Conservation (phyloP, 2,888 invertebrate species). For the Agriotes lineatus region DNA sequence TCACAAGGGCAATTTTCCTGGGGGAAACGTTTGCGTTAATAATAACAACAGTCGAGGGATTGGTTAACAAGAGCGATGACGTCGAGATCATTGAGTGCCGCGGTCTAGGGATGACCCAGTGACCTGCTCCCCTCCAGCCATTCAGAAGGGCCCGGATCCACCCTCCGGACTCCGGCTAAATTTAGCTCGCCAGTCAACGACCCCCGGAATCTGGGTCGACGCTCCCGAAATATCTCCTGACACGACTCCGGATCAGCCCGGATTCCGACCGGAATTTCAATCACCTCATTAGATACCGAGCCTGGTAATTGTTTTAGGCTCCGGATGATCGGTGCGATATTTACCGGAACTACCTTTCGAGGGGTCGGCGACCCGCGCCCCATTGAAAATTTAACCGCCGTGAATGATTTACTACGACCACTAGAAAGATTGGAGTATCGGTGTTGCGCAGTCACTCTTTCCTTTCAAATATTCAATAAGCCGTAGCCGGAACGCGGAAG, state of each 20-base stretch:
- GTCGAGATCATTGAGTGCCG: constrained; percentile 49
- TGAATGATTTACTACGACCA: constrained; percentile 21
- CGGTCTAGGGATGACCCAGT: constrained; percentile 51
- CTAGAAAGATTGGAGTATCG: constrained; percentile 5
- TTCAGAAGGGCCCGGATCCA: constrained; percentile 41
- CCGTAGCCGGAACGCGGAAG: neutral
- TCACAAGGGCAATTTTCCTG: too few species aligned
- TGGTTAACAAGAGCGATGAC: constrained; percentile 43
- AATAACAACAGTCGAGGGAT: constrained; percentile 21
- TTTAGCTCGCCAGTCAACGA: constrained; percentile 46
- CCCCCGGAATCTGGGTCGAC: constrained; percentile 42
- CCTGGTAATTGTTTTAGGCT: constrained; percentile 28
- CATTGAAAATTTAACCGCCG: constrained; percentile 25
- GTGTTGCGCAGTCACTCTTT: constrained; percentile 2
- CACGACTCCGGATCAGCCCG: constrained; percentile 28
- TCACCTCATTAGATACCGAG: constrained; percentile 30
- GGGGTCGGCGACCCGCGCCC: neutral
- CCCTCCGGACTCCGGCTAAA: constrained; percentile 45
- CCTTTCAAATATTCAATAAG: constrained; percentile 7
- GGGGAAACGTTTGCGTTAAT: neutral
- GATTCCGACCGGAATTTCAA: constrained; percentile 36
- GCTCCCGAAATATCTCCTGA: constrained; percentile 40
- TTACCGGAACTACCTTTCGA: constrained; percentile 5
- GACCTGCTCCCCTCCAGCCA: constrained; percentile 51
- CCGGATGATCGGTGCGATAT: neutral